phyloP scores from a whole-genome alignment of 1,140 invertebrate species.

The Conopomorpha cramerella region DNA sequence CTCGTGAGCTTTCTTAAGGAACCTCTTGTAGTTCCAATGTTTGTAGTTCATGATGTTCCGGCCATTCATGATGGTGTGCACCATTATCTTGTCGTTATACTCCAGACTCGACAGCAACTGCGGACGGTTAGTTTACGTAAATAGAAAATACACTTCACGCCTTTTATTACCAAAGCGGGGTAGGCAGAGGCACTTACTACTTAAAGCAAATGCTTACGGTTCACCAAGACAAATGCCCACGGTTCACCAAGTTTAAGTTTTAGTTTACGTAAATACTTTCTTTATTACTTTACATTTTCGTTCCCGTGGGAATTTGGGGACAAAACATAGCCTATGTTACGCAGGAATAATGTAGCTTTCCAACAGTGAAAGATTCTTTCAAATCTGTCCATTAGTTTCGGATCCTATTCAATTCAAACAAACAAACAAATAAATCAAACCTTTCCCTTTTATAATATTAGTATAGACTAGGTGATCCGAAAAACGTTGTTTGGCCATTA shows the following conservation, averaged over 20 bases:
- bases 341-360: background rate
- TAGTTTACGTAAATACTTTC: background rate
- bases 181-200: too few relatives aligned
- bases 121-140: slow-evolving; percentile 8
- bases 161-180: too few relatives aligned
- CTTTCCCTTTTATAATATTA: background rate
- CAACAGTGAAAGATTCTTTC: background rate
- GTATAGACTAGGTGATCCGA: too few relatives aligned
- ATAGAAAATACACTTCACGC: too few relatives aligned
- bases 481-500: too few relatives aligned
- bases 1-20: slow-evolving; percentile 15
- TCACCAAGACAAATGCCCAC: too few relatives aligned
- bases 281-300: too few relatives aligned
- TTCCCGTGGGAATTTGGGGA: too few relatives aligned
- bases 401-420: background rate
- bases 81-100: slow-evolving; percentile 61
- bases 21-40: slow-evolving; percentile 31
- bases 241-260: too few relatives aligned
- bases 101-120: slow-evolving; percentile 62
- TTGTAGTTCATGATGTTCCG: slow-evolving; percentile 32
- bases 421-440: background rate
- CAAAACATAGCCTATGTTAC: background rate
- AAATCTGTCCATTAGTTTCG: background rate
- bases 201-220: too few relatives aligned
- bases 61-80: slow-evolving; percentile 68